Percentiles rank a stretch among this genome's conserved stretches.
phyloP scores from a whole-genome alignment of 2,797 vertebrate genomes.

The Gastrophryne carolinensis region DNA sequence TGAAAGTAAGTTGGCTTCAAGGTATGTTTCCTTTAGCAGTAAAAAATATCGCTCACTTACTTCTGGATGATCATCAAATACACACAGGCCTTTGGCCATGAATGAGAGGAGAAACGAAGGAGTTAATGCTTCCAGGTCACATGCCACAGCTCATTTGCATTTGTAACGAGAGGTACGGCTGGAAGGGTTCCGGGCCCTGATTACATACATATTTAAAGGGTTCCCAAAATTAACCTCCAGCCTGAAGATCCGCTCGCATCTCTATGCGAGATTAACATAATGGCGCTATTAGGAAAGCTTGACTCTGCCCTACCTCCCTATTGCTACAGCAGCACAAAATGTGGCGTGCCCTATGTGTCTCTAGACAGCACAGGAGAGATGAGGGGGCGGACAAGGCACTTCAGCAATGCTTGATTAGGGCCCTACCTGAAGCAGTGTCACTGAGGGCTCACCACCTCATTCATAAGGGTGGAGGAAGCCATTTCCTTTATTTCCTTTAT shows the following conservation, averaged over 20 bases:
- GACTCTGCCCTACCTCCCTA: conserved; percentile 39
- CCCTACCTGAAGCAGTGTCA: conserved; percentile 25
- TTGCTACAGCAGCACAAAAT: neutral
- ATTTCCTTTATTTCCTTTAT: no score
- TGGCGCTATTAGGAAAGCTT: conserved; percentile 47
- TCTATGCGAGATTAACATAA: conserved; percentile 50
- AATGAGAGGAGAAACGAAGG: neutral
- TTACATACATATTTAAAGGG: conserved; percentile 54
- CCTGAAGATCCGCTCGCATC: conserved; percentile 45
- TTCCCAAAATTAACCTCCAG: conserved; percentile 54
- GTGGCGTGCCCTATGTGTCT: conserved; percentile 9
- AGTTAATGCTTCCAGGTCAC: conserved; percentile 43
- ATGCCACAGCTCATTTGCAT: conserved; percentile 42
- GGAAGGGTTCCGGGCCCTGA: conserved; percentile 50
- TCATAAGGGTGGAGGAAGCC: neutral
- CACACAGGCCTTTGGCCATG: neutral
- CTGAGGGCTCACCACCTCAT: neutral
- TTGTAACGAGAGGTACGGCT: conserved; percentile 50
- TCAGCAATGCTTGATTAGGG: conserved; percentile 31
- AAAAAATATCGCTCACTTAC: no score
- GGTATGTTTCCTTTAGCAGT: no score
- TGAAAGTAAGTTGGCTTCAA: no score
- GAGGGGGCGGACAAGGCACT: conserved; percentile 14
- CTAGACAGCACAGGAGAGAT: neutral
- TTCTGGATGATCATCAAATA: no score